Percentiles rank a stretch among this genome's conserved stretches.
These are phyloP conservation scores for Platycheirus rosarum DNA, from an alignment of 2,888 invertebrate genomes.

Conservation along the genomic window DNA sequence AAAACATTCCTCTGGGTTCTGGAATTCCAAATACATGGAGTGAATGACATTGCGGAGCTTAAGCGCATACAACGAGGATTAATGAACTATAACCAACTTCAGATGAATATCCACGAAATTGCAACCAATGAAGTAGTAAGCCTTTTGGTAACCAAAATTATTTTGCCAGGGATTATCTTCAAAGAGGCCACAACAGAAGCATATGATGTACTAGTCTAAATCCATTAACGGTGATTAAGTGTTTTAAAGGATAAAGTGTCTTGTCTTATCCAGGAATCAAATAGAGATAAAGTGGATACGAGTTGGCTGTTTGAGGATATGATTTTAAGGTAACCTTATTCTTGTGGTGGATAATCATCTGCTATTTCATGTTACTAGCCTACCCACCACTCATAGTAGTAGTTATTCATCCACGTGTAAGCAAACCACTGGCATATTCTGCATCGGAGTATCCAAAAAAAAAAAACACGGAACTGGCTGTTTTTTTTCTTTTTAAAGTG, in stretches of 20 bases:
- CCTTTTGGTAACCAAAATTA: slow-evolving; percentile 33
- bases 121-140: slow-evolving; percentile 27
- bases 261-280: background rate
- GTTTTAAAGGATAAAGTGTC: slow-evolving; percentile 37
- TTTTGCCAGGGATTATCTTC: slow-evolving; percentile 28
- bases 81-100: slow-evolving; percentile 55
- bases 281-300: background rate
- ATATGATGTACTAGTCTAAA: slow-evolving; percentile 26
- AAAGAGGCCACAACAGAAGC: slow-evolving; percentile 38
- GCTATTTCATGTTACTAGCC: too few relatives aligned
- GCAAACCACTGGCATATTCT: too few relatives aligned
- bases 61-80: slow-evolving; percentile 18
- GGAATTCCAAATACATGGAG: background rate
- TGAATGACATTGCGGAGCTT: slow-evolving; percentile 4
- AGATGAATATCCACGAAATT: slow-evolving; percentile 55
- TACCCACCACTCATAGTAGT: too few relatives aligned
- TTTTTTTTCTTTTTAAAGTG: too few relatives aligned
- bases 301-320: too few relatives aligned
- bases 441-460: too few relatives aligned
- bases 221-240: slow-evolving; percentile 59
- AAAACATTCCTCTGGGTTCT: slow-evolving; percentile 52
- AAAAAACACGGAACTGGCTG: too few relatives aligned
- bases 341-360: too few relatives aligned
- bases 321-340: too few relatives aligned
- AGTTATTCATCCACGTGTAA: too few relatives aligned